phyloP scores from a whole-genome alignment of 2,113 vertebrate genomes.

The Motacilla alba region DNA sequence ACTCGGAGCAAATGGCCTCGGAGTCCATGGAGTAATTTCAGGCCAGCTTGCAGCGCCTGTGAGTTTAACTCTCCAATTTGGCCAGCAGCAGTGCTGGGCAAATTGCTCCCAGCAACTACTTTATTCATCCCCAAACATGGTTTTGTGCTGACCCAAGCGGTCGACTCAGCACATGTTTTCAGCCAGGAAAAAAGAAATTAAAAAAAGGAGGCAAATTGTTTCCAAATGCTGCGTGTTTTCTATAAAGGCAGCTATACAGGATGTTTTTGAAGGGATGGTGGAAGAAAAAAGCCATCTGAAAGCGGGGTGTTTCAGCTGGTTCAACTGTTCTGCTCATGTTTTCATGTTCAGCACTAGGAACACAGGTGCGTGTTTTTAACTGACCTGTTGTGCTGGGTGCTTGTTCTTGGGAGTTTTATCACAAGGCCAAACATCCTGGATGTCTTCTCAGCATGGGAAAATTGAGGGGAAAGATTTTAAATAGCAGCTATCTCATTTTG shows the following conservation, averaged over 20 bases:
- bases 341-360: not conserved
- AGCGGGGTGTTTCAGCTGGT: not conserved
- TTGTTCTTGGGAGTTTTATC: not conserved
- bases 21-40: not conserved
- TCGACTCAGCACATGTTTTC: slow-evolving; percentile 9
- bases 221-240: not conserved
- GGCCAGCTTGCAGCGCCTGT: not conserved
- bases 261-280: not conserved
- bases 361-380: accelerated
- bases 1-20: accelerated
- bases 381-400: not conserved
- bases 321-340: not conserved
- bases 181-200: slow-evolving; percentile 28
- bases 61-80: slow-evolving; percentile 26
- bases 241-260: not conserved
- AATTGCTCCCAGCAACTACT: not conserved
- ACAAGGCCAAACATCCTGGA: not conserved
- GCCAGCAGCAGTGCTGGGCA: not conserved
- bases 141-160: slow-evolving; percentile 36
- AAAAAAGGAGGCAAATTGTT: not conserved
- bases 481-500: not conserved
- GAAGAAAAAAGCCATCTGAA: not conserved
- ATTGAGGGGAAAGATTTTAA: not conserved
- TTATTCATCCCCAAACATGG: not conserved
- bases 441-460: not conserved